phyloP scores from a whole-genome alignment of 2,113 vertebrate genomes.

The Nicator chloris region DNA sequence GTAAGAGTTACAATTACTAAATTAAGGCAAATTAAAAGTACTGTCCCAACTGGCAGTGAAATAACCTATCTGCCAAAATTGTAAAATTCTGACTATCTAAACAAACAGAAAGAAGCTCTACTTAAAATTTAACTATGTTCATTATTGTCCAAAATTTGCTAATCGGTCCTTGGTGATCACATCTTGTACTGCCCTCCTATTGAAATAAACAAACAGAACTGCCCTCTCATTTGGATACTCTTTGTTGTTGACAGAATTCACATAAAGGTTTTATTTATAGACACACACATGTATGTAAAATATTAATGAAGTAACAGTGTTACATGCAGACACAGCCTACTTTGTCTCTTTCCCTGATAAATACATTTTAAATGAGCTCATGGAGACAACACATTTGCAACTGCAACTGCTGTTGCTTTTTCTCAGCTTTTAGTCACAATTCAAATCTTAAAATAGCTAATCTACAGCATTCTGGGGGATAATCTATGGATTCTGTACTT shows the following conservation, averaged over 20 bases:
- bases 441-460: constrained; percentile 77
- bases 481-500: constrained; percentile 72
- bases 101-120: constrained; percentile 18
- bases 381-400: constrained; percentile 71
- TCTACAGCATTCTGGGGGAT: constrained; percentile 65
- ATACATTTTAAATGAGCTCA: constrained; percentile 75
- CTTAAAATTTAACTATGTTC: neutral
- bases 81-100: neutral
- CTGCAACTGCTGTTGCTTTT: constrained; percentile 69
- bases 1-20: neutral
- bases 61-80: constrained; percentile 37
- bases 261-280: constrained; percentile 70
- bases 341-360: constrained; percentile 71
- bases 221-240: constrained; percentile 49
- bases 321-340: constrained; percentile 69
- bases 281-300: constrained; percentile 49
- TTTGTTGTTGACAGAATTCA: constrained; percentile 61
- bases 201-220: constrained; percentile 69
- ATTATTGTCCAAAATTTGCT: constrained; percentile 43
- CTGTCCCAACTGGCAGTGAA: neutral
- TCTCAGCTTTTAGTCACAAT: constrained; percentile 70
- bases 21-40: constrained; percentile 22
- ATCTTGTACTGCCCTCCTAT: constrained; percentile 53
- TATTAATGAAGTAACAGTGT: constrained; percentile 73
- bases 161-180: constrained; percentile 8